Conservation (phyloP, 2,888 invertebrate species). For the Aspidapion aeneum region DNA sequence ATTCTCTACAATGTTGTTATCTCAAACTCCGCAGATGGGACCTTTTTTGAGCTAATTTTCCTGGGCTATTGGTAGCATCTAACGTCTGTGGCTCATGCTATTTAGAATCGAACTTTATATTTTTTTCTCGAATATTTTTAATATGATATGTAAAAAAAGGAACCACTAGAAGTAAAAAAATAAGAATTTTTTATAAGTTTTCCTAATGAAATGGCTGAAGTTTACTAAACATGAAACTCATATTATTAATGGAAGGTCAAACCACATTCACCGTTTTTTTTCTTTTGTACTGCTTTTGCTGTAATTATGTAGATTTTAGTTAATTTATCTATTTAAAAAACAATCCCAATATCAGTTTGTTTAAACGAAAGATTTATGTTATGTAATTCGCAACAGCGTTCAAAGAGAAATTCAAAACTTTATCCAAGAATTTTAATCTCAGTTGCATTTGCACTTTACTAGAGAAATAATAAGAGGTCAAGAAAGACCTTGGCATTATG, state of each 20-base stretch:
- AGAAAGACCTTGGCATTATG: slow-evolving; percentile 21
- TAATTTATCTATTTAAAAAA: background rate
- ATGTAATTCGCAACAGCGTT: background rate
- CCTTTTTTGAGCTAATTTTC: no score
- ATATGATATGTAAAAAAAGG: no score
- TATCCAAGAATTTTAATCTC: slow-evolving; percentile 2
- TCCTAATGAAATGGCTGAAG: no score
- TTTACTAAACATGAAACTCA: no score
- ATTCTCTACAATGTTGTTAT: no score
- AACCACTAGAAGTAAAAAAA: no score
- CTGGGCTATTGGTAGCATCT: no score
- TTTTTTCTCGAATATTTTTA: no score
- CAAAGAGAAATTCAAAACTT: background rate
- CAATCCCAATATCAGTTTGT: background rate
- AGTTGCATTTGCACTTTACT: slow-evolving; percentile 12
- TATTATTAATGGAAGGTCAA: background rate
- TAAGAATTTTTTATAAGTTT: no score
- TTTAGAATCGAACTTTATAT: no score
- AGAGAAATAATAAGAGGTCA: slow-evolving; percentile 12
- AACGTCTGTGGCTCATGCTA: no score
- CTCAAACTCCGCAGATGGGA: no score
- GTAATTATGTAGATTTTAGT: background rate
- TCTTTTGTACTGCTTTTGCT: background rate
- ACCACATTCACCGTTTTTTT: slow-evolving; percentile 4
- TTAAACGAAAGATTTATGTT: background rate